Evolutionary conservation across 2,113 vertebrate genomes (phyloP).

Genomic region (Pachypanchax playfairii): DNA sequence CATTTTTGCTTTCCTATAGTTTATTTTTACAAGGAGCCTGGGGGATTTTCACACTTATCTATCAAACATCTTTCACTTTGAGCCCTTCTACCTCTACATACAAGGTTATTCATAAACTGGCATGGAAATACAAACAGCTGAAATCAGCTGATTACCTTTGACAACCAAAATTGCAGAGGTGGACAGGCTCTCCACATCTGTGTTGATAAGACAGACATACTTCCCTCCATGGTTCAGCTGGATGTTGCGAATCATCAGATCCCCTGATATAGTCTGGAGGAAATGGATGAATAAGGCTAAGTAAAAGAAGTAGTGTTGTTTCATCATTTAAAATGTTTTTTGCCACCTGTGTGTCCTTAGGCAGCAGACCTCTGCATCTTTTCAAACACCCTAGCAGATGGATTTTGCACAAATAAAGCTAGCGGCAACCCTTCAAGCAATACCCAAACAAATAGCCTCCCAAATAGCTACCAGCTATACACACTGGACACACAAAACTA

Average conservation of each 20-base stretch:
- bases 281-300: slow-evolving; percentile 26
- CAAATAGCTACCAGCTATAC: slow-evolving; percentile 47
- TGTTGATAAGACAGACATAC: slow-evolving; percentile 90
- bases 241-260: slow-evolving; percentile 95
- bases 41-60: slow-evolving; percentile 9
- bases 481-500: slow-evolving; percentile 66
- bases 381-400: slow-evolving; percentile 59
- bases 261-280: slow-evolving; percentile 86
- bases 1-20: slow-evolving; percentile 9
- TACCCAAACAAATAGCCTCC: slow-evolving; percentile 14
- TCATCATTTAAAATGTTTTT: no score
- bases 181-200: slow-evolving; percentile 90
- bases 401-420: slow-evolving; percentile 63
- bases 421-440: slow-evolving; percentile 65
- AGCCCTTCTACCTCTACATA: slow-evolving; percentile 3
- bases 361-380: slow-evolving; percentile 38
- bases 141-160: slow-evolving; percentile 81
- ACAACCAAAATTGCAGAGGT: slow-evolving; percentile 90
- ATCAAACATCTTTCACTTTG: slow-evolving; percentile 19
- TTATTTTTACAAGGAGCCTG: slow-evolving; percentile 21
- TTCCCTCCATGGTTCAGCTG: slow-evolving; percentile 91
- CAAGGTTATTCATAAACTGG: neutral
- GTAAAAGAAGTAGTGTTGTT: slow-evolving; percentile 26
- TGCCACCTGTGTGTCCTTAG: slow-evolving; percentile 22
- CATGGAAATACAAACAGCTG: neutral